A percentile compares a stretch with the other conserved stretches of the same genome.
Conservation (phyloP, 2,113 vertebrate species). For the Gasterosteus aculeatus region DNA sequence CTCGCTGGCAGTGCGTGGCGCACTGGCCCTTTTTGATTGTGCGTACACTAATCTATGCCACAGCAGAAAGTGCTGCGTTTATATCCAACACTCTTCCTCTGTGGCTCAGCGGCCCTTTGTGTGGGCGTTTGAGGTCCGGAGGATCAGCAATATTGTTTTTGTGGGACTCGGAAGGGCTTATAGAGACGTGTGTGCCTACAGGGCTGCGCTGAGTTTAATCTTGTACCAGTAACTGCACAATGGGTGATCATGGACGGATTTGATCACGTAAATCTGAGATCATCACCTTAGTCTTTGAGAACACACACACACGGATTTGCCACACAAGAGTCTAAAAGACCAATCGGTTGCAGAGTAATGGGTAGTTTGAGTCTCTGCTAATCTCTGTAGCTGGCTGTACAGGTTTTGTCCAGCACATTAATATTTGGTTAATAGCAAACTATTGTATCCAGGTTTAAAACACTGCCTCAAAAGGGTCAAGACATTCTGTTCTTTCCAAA, state of each 20-base stretch:
- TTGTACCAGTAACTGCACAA: conserved; percentile 21
- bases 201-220: conserved; percentile 51
- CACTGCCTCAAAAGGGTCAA: conserved; percentile 14
- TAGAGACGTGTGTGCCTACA: conserved; percentile 42
- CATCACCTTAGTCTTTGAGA: conserved; percentile 26
- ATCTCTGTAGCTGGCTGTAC: conserved; percentile 25
- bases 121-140: conserved; percentile 67
- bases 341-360: conserved; percentile 10
- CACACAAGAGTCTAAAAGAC: conserved; percentile 13
- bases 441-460: conserved; percentile 17
- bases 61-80: conserved; percentile 66
- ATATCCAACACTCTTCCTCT: conserved; percentile 66
- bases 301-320: conserved; percentile 27
- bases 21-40: conserved; percentile 77
- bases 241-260: conserved; percentile 27
- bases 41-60: conserved; percentile 69
- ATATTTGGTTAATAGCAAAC: conserved; percentile 25
- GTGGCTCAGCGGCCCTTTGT: conserved; percentile 68
- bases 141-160: conserved; percentile 77
- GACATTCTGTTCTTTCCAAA: conserved; percentile 17
- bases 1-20: conserved; percentile 56
- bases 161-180: conserved; percentile 67
- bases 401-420: conserved; percentile 20
- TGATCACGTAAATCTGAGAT: conserved; percentile 52
- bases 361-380: conserved; percentile 27